Percentiles rank a stretch among this genome's conserved stretches.
Evolutionary conservation across 30 jellyfish, hydroid and myxozoan genomes (phyloP).

Genomic region (Pelagia noctiluca): DNA sequence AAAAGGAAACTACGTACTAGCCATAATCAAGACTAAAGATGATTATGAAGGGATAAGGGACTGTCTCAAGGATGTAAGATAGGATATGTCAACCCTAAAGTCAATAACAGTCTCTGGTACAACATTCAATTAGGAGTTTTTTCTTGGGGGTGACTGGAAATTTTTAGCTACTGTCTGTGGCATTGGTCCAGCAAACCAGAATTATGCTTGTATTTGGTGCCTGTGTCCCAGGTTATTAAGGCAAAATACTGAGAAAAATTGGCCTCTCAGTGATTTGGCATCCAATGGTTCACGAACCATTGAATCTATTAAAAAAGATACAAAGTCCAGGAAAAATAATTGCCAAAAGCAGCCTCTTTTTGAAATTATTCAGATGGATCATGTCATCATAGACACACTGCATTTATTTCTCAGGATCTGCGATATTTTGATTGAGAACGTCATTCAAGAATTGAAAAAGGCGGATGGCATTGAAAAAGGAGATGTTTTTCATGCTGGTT

Average conservation of each 20-base stretch:
- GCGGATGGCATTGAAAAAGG: too few species aligned
- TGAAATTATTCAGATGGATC: constrained; percentile 18
- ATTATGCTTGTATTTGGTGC: constrained; percentile 33
- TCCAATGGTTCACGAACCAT: constrained; percentile 8
- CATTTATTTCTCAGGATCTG: too few species aligned
- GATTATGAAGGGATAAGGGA: constrained; percentile 9
- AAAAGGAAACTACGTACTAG: constrained; percentile 37
- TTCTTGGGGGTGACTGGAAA: constrained; percentile 40
- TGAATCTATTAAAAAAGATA: not conserved
- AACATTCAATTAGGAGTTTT: constrained; percentile 4
- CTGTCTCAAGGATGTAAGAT: constrained; percentile 18
- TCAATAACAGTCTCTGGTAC: not conserved
- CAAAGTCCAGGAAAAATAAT: not conserved
- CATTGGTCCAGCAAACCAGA: constrained; percentile 27
- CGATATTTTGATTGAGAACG: too few species aligned
- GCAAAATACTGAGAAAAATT: not conserved
- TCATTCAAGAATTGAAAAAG: too few species aligned
- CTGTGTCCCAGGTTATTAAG: constrained; percentile 19
- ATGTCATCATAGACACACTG: too few species aligned
- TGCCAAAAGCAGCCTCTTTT: constrained; percentile 24
- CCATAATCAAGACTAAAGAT: constrained; percentile 20
- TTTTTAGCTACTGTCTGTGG: constrained; percentile 21
- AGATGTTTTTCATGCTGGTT: too few species aligned
- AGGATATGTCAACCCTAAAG: constrained; percentile 14
- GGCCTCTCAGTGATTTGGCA: constrained; percentile 20